These are phyloP conservation scores for Boloria euphrosyne DNA, from an alignment of 2,888 invertebrate genomes.

Conservation along the genomic window DNA sequence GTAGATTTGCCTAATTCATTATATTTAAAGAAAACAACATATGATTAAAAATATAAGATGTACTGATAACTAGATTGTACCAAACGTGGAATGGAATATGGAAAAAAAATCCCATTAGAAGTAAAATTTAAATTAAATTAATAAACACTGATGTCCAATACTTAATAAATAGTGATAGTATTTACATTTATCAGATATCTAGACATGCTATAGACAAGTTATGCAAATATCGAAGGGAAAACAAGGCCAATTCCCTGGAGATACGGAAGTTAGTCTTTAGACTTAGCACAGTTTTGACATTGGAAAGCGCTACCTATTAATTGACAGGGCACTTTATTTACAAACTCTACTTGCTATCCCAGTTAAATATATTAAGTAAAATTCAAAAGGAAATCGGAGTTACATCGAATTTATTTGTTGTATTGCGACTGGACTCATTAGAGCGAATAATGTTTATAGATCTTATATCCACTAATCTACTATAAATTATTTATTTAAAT, in stretches of 20 bases:
- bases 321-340: slow-evolving; percentile 30
- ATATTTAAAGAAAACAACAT: too few species aligned
- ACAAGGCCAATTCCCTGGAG: slow-evolving; percentile 64
- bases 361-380: slow-evolving; percentile 24
- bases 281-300: slow-evolving; percentile 33
- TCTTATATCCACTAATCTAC: too few species aligned
- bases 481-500: too few species aligned
- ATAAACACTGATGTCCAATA: background rate
- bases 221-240: slow-evolving; percentile 67
- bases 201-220: slow-evolving; percentile 42
- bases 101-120: too few species aligned
- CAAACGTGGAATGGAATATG: too few species aligned
- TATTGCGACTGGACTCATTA: background rate
- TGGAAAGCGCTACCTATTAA: slow-evolving; percentile 36
- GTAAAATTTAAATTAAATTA: too few species aligned
- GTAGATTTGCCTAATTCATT: too few species aligned
- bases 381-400: slow-evolving; percentile 13
- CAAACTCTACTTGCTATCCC: slow-evolving; percentile 25
- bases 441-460: too few species aligned
- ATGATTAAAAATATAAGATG: too few species aligned
- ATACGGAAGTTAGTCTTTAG: slow-evolving; percentile 40
- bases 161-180: background rate
- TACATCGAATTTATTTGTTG: background rate
- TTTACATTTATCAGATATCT: background rate
- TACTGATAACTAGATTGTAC: too few species aligned